Conservation (phyloP, 2,113 vertebrate species). For the Seriola dumerili region DNA sequence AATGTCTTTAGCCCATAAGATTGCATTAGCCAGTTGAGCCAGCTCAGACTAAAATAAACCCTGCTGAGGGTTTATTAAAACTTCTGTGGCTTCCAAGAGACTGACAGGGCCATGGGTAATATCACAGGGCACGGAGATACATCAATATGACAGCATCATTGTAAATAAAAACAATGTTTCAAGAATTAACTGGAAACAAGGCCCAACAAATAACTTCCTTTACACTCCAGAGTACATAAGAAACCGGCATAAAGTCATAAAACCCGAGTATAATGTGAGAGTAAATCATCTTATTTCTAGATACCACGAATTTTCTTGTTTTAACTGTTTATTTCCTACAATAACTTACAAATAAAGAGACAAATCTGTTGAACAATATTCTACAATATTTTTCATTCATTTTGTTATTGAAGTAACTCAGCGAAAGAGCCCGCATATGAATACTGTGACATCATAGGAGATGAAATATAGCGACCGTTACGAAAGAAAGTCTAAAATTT, state of each 20-base stretch:
- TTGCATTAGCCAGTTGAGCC: slow-evolving; percentile 14
- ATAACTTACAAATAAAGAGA: not conserved
- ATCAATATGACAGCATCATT: not conserved
- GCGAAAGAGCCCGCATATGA: not conserved
- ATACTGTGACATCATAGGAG: not conserved
- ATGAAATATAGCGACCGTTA: slow-evolving; percentile 31
- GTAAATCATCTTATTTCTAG: not conserved
- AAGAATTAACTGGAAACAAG: slow-evolving; percentile 1
- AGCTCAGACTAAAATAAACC: slow-evolving; percentile 33
- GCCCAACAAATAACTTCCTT: not conserved
- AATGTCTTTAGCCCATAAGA: slow-evolving; percentile 25
- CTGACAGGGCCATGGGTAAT: slow-evolving; percentile 4
- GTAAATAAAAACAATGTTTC: not conserved
- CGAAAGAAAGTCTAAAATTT: slow-evolving; percentile 11
- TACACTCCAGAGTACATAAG: not conserved
- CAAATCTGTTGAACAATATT: not conserved
- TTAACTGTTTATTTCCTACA: not conserved
- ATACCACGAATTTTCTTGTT: not conserved
- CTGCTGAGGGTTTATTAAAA: slow-evolving; percentile 19
- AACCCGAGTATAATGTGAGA: not conserved
- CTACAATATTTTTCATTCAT: not conserved
- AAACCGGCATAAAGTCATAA: not conserved
- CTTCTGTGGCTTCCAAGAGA: slow-evolving; percentile 13
- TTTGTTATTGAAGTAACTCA: not conserved
- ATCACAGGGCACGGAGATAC: not conserved